A percentile compares a stretch with the other conserved stretches of the same genome.
These are phyloP conservation scores for Anoplopoma fimbria DNA, from an alignment of 2,113 vertebrate genomes.

Conservation along the genomic window DNA sequence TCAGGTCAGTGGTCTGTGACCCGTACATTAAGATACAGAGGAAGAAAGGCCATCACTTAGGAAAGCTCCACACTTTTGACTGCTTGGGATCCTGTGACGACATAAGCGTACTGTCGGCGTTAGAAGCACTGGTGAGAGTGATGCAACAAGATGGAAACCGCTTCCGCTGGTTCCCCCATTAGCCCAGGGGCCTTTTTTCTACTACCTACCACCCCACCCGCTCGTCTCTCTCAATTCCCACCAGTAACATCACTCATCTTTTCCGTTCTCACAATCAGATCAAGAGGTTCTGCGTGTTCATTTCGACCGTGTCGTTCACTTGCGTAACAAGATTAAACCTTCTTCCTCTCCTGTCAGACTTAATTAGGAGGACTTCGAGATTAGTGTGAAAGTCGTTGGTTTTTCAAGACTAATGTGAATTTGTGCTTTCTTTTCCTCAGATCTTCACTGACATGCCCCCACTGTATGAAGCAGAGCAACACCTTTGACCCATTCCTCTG, in stretches of 20 bases:
- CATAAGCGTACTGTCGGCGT: conserved; percentile 32
- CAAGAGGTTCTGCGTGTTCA: conserved; percentile 33
- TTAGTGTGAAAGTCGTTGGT: conserved; percentile 12
- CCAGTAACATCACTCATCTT: conserved; percentile 59
- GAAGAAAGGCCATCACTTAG: conserved; percentile 2
- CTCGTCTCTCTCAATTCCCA: conserved; percentile 34
- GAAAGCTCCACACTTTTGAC: neutral
- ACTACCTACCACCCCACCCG: conserved; percentile 13
- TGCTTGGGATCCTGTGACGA: conserved; percentile 11
- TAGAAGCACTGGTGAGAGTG: conserved; percentile 51
- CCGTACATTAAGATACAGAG: conserved; percentile 13
- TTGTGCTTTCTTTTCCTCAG: conserved; percentile 72
- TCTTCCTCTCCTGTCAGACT: conserved; percentile 30
- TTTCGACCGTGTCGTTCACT: conserved; percentile 30
- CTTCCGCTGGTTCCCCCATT: conserved; percentile 28
- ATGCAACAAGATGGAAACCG: conserved; percentile 73
- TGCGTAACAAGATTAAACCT: conserved; percentile 41
- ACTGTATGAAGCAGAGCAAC: conserved; percentile 97
- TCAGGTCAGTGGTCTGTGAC: neutral
- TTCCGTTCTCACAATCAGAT: conserved; percentile 58
- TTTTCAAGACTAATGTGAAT: neutral
- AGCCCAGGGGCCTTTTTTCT: conserved; percentile 36
- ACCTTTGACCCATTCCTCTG: conserved; percentile 97
- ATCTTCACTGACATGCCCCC: conserved; percentile 95
- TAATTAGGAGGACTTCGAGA: conserved; percentile 28